Evolutionary conservation across 2,888 invertebrate species (phyloP).

Genomic region (Heliconius ethilla): DNA sequence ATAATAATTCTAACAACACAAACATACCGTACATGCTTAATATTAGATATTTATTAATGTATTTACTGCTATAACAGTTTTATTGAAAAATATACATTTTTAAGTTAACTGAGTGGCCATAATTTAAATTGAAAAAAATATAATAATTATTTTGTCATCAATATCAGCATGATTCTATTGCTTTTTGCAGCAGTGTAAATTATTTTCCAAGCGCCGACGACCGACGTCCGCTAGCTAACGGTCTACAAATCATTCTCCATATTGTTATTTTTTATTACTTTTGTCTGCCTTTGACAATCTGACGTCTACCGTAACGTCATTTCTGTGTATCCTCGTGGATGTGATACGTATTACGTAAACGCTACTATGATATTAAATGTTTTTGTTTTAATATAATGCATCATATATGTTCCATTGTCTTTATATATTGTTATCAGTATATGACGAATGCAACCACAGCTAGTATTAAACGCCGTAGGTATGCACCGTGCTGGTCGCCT

Average conservation of each 20-base stretch:
- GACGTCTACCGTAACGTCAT: constrained; percentile 21
- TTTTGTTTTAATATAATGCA: not conserved
- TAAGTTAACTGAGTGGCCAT: not conserved
- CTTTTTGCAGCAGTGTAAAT: constrained; percentile 52
- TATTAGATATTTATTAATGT: not conserved
- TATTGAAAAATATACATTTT: not conserved
- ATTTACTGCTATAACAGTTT: not conserved
- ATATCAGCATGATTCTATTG: not conserved
- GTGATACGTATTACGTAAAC: constrained; percentile 17
- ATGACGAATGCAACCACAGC: constrained; percentile 15
- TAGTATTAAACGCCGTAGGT: constrained; percentile 46
- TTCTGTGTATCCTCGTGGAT: not conserved
- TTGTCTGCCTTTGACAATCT: constrained; percentile 34
- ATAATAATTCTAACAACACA: not conserved
- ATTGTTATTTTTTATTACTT: constrained; percentile 48
- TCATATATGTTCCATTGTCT: not conserved
- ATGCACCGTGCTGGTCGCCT: constrained; percentile 47
- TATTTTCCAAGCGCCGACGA: constrained; percentile 58
- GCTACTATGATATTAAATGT: constrained; percentile 1
- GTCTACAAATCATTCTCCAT: constrained; percentile 63
- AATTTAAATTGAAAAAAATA: not conserved
- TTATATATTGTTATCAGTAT: not conserved
- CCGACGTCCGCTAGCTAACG: constrained; percentile 58
- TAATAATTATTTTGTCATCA: not conserved
- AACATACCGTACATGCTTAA: not conserved